Evolutionary conservation across 2,888 invertebrate species (phyloP).

Genomic region (Tetranychus piercei): DNA sequence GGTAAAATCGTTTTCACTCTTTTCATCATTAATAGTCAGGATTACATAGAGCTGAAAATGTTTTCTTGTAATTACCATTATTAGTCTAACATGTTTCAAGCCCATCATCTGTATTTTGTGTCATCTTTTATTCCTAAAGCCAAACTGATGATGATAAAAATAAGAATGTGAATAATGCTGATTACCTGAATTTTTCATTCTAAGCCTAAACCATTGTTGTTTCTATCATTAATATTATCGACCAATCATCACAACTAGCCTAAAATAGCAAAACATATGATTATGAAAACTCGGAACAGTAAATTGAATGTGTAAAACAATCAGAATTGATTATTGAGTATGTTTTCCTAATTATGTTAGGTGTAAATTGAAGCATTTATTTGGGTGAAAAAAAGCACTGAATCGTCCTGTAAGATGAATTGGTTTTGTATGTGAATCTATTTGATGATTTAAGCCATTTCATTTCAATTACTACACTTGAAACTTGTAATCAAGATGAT

Average conservation of each 20-base stretch:
- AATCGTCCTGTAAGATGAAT: neutral
- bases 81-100: too few species aligned
- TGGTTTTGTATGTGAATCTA: neutral
- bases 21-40: too few species aligned
- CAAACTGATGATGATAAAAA: slow-evolving; percentile 7
- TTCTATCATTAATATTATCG: too few species aligned
- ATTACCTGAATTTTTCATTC: too few species aligned
- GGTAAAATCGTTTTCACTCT: too few species aligned
- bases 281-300: neutral
- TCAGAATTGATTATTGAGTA: neutral
- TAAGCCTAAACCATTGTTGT: too few species aligned
- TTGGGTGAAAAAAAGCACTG: neutral
- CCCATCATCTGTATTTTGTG: too few species aligned
- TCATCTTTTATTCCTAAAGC: too few species aligned
- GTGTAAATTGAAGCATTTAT: too few species aligned
- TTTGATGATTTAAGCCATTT: neutral
- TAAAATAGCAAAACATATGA: neutral
- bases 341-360: neutral
- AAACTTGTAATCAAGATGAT: neutral
- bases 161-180: neutral
- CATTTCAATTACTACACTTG: neutral
- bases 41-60: too few species aligned
- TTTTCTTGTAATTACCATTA: too few species aligned
- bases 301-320: neutral
- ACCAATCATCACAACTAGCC: too few species aligned